Percentiles rank a stretch among this genome's conserved stretches.
These are phyloP conservation scores for Euschistus heros DNA, from an alignment of 1,140 invertebrate genomes.

Conservation along the genomic window DNA sequence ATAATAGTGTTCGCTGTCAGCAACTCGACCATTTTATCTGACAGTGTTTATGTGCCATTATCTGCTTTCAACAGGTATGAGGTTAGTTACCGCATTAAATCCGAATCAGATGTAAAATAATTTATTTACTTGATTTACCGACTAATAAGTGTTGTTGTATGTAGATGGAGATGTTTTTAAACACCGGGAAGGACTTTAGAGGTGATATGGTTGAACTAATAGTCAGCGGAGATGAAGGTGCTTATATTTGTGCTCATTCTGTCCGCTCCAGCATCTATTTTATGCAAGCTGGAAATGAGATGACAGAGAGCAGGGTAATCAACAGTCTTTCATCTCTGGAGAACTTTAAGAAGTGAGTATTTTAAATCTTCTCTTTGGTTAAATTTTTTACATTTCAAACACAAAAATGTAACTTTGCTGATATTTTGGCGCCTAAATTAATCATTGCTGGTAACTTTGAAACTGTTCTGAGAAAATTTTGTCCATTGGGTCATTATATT, in stretches of 20 bases:
- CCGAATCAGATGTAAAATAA: too few relatives aligned
- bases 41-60: conserved; percentile 46
- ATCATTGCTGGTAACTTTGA: too few relatives aligned
- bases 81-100: conserved; percentile 32
- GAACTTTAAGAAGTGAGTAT: conserved; percentile 31
- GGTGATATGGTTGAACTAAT: conserved; percentile 35
- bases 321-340: conserved; percentile 35
- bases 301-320: conserved; percentile 35
- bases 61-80: conserved; percentile 40
- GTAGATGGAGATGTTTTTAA: conserved; percentile 32
- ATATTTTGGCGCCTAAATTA: too few relatives aligned
- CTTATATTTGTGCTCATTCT: conserved; percentile 36
- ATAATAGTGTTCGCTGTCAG: conserved; percentile 45
- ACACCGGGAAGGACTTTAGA: conserved; percentile 38
- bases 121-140: too few relatives aligned
- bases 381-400: too few relatives aligned
- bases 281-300: conserved; percentile 38
- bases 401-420: too few relatives aligned
- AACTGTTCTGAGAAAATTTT: too few relatives aligned
- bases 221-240: conserved; percentile 33
- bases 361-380: too few relatives aligned
- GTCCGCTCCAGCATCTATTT: conserved; percentile 33
- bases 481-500: too few relatives aligned
- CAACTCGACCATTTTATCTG: conserved; percentile 40
- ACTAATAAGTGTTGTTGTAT: background rate